Evolutionary conservation across 1,140 invertebrate species (phyloP).

Genomic region (Prorops nasuta): DNA sequence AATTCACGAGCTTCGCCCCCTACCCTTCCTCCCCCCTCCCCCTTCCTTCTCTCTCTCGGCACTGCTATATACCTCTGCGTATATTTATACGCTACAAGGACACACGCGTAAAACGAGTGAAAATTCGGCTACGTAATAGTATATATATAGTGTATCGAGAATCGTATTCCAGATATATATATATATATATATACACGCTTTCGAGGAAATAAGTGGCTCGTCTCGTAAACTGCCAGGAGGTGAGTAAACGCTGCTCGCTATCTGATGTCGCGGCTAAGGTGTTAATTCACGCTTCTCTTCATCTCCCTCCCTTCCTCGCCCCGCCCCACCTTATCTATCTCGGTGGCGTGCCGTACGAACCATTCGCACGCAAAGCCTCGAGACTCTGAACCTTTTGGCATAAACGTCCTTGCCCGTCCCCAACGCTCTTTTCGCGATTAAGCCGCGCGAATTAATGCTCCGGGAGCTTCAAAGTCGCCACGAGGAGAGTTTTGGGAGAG

Average conservation of each 20-base stretch:
- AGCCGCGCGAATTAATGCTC: too few relatives aligned
- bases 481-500: too few relatives aligned
- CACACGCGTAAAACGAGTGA: not conserved
- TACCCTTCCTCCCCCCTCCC: slow-evolving; percentile 13
- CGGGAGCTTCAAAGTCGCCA: too few relatives aligned
- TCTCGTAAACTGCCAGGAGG: not conserved
- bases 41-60: not conserved
- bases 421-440: too few relatives aligned
- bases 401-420: too few relatives aligned
- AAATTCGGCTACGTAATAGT: too few relatives aligned
- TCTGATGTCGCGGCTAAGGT: not conserved
- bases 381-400: not conserved
- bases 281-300: not conserved
- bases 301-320: not conserved
- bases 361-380: not conserved
- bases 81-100: not conserved
- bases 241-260: not conserved
- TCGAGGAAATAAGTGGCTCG: too few relatives aligned
- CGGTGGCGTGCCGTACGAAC: not conserved
- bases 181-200: too few relatives aligned
- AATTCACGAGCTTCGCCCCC: slow-evolving; percentile 46
- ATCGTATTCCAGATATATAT: too few relatives aligned
- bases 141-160: too few relatives aligned
- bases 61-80: slow-evolving; percentile 1
- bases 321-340: not conserved